Evolutionary conservation across 30 jellyfish, hydroid and myxozoan species (phyloP).

Genomic region (Chrysaora quinquecirrha): DNA sequence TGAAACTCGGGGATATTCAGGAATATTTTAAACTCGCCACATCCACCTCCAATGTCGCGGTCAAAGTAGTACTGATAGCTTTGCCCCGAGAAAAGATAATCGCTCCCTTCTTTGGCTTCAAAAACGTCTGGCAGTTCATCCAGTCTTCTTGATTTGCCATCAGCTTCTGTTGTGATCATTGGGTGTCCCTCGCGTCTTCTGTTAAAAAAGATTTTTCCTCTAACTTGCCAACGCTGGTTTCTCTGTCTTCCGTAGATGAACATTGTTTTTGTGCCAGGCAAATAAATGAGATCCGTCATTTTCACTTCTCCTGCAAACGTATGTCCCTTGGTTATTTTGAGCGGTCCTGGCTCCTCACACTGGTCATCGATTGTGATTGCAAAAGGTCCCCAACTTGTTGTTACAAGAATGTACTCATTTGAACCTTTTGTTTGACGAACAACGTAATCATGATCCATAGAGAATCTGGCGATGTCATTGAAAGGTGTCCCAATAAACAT

Average conservation of each 20-base stretch:
- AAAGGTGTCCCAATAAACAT: neutral
- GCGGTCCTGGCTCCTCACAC: neutral
- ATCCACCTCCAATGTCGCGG: neutral
- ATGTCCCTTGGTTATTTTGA: neutral
- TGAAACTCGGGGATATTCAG: neutral
- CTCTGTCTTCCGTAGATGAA: neutral
- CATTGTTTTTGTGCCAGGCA: neutral
- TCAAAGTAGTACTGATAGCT: neutral
- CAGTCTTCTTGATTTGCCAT: neutral
- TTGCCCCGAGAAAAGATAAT: neutral
- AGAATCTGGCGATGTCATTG: neutral
- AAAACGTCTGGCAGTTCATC: neutral
- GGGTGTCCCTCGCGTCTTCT: neutral
- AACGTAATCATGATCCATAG: neutral
- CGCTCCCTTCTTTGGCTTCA: neutral
- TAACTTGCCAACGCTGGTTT: neutral
- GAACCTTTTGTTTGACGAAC: neutral
- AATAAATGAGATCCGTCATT: neutral
- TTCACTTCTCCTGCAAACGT: neutral
- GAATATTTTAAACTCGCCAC: neutral
- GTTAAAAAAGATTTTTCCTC: neutral
- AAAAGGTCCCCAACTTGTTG: neutral
- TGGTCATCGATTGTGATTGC: neutral
- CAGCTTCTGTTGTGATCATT: neutral
- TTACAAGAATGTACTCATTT: neutral